phyloP scores from a whole-genome alignment of 2,113 vertebrate genomes.

The Butorides virescens region DNA sequence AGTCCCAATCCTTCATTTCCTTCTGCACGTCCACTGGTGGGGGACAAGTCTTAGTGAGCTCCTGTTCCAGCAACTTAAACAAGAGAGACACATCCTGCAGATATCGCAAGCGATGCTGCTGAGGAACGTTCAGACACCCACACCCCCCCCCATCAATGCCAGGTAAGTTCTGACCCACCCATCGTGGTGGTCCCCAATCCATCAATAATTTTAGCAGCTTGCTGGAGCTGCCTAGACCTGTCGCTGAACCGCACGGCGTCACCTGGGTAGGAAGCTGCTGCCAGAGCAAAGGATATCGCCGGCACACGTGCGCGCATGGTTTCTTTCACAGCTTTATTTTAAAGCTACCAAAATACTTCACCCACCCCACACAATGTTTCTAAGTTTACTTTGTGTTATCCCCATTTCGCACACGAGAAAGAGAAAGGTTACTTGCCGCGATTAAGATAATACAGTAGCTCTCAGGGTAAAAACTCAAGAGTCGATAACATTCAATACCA shows the following conservation, averaged over 20 bases:
- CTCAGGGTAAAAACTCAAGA: not conserved
- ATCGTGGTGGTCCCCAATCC: not conserved
- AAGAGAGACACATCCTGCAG: not conserved
- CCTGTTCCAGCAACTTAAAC: not conserved
- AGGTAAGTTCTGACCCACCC: not conserved
- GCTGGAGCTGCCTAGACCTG: not conserved
- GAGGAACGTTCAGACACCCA: not conserved
- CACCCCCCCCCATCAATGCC: not conserved
- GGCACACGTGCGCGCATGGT: not conserved
- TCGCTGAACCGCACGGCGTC: not conserved
- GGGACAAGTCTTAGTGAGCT: not conserved
- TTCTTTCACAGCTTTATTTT: not conserved
- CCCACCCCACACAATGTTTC: not conserved
- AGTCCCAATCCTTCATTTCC: not conserved
- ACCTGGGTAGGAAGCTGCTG: not conserved
- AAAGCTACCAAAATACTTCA: constrained; percentile 4
- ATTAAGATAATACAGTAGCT: not conserved
- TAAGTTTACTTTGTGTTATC: constrained; percentile 27
- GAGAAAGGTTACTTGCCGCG: not conserved
- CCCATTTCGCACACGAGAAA: not conserved
- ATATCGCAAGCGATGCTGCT: not conserved
- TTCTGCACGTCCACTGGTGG: not conserved
- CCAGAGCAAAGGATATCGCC: not conserved
- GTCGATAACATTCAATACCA: not conserved
- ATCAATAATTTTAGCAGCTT: not conserved